phyloP scores from a whole-genome alignment of 2,797 vertebrate species.

The Emys orbicularis region DNA sequence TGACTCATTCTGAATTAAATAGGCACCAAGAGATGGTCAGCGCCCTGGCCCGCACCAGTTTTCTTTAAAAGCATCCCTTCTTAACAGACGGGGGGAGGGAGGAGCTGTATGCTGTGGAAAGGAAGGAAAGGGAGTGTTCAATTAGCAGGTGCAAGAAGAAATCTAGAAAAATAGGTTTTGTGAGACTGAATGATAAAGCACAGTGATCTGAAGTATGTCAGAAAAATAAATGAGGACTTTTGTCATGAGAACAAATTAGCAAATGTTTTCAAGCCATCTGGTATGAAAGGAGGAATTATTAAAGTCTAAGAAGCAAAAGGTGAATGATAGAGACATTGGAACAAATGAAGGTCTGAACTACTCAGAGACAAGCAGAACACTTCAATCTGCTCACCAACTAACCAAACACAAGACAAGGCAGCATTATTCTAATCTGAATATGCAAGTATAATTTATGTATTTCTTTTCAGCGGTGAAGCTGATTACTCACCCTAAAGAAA shows the following conservation, averaged over 20 bases:
- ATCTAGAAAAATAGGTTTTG: slow-evolving; percentile 38
- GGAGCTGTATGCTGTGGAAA: slow-evolving; percentile 5
- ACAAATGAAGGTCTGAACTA: slow-evolving; percentile 14
- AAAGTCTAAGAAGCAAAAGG: slow-evolving; percentile 24
- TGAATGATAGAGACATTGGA: slow-evolving; percentile 26
- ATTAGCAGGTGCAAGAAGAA: slow-evolving; percentile 58
- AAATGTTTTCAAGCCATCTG: slow-evolving; percentile 46
- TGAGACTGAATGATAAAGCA: slow-evolving; percentile 40
- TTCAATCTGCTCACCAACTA: slow-evolving; percentile 4
- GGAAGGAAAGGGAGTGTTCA: slow-evolving; percentile 32
- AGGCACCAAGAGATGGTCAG: neutral
- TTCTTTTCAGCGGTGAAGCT: neutral
- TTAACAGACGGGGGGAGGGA: neutral
- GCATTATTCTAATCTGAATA: neutral
- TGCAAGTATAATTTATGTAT: neutral
- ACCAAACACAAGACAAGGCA: neutral
- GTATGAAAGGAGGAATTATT: slow-evolving; percentile 42
- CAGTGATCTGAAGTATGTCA: slow-evolving; percentile 53
- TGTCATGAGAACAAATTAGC: slow-evolving; percentile 61
- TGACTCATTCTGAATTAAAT: slow-evolving; percentile 37
- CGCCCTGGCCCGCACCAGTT: neutral
- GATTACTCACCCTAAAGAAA: neutral
- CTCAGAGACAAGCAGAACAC: neutral
- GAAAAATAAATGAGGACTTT: slow-evolving; percentile 44
- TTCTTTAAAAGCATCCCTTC: slow-evolving; percentile 8